These are phyloP conservation scores for Bhutanitis thaidina DNA, from an alignment of 2,888 invertebrate genomes.

Conservation along the genomic window DNA sequence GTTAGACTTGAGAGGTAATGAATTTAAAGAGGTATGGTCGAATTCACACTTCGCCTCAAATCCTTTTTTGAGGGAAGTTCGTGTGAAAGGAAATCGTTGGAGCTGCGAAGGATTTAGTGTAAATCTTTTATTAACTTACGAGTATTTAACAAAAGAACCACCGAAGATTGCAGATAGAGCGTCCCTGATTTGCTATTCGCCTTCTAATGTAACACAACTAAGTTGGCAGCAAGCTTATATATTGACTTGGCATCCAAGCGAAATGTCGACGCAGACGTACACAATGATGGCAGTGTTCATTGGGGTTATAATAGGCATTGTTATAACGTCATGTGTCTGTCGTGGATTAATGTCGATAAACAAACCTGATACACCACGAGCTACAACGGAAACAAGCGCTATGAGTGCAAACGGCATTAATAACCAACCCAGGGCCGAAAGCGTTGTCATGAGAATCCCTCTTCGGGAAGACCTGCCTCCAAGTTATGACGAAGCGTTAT, in stretches of 20 bases:
- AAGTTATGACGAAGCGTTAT: conserved; percentile 87
- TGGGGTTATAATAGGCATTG: conserved; percentile 72
- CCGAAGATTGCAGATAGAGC: conserved; percentile 61
- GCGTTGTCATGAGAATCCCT: conserved; percentile 56
- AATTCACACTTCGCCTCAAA: conserved; percentile 81
- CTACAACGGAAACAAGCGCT: conserved; percentile 62
- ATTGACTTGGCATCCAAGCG: conserved; percentile 79
- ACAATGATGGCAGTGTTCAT: conserved; percentile 77
- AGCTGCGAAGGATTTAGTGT: conserved; percentile 83
- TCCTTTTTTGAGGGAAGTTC: conserved; percentile 77
- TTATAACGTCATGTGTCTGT: conserved; percentile 79
- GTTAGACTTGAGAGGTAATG: conserved; percentile 85
- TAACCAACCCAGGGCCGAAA: conserved; percentile 44
- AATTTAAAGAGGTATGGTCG: conserved; percentile 82
- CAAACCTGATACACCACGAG: conserved; percentile 43
- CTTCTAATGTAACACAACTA: conserved; percentile 81
- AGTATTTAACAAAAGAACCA: conserved; percentile 79
- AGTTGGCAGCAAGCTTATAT: conserved; percentile 86
- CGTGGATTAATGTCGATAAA: conserved; percentile 72
- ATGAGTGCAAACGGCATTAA: conserved; percentile 48
- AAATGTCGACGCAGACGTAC: conserved; percentile 62
- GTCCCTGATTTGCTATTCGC: conserved; percentile 83
- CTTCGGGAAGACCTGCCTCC: conserved; percentile 79
- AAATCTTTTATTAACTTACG: conserved; percentile 80
- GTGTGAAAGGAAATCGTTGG: conserved; percentile 87